phyloP scores from a whole-genome alignment of 2,797 vertebrate species.

The Cottoperca gobio region DNA sequence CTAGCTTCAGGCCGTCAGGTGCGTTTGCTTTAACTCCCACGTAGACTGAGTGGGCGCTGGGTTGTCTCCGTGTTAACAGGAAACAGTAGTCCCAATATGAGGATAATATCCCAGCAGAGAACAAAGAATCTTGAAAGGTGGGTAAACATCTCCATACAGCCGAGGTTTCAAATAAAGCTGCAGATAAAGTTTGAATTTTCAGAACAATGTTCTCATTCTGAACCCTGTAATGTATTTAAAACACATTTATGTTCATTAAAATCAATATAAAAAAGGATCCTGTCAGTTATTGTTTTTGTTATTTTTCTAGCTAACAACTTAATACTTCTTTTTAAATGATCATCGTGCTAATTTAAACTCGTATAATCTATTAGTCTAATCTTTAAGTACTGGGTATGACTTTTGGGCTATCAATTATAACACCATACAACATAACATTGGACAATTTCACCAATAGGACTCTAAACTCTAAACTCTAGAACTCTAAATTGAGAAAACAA shows the following conservation, averaged over 20 bases:
- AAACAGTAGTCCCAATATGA: not conserved
- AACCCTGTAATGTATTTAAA: not conserved
- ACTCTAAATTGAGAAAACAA: too few relatives aligned
- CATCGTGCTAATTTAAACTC: not conserved
- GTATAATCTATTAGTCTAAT: not conserved
- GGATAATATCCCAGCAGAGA: not conserved
- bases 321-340: too few relatives aligned
- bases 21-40: not conserved
- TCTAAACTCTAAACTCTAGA: too few relatives aligned
- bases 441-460: not conserved
- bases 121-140: not conserved
- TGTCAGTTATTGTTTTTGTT: not conserved
- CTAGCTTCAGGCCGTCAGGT: not conserved
- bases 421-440: not conserved
- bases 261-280: not conserved
- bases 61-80: constrained; percentile 10
- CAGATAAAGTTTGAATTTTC: not conserved
- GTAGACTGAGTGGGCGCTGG: not conserved
- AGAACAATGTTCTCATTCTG: not conserved
- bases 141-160: not conserved
- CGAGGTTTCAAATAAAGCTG: not conserved
- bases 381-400: not conserved
- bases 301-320: not conserved
- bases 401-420: not conserved
- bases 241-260: not conserved